These are phyloP conservation scores for Uropetala carovei DNA, from an alignment of 2,888 invertebrate genomes.

Conservation along the genomic window DNA sequence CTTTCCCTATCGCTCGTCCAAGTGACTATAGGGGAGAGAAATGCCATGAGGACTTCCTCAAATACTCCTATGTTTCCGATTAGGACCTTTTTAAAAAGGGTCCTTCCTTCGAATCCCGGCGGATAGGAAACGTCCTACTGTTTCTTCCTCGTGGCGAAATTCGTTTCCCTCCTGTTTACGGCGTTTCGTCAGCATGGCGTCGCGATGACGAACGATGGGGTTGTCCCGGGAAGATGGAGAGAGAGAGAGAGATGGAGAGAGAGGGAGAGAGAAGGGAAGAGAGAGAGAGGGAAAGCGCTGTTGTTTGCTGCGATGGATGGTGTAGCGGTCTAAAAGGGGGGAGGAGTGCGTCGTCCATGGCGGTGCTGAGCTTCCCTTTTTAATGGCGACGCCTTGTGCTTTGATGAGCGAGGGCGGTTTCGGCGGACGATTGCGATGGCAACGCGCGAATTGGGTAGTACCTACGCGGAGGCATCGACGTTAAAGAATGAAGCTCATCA, in stretches of 20 bases:
- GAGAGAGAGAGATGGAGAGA: neutral
- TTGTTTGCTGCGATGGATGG: too few relatives aligned
- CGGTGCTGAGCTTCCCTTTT: constrained; percentile 11
- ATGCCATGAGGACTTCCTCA: neutral
- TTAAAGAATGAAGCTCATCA: constrained; percentile 26
- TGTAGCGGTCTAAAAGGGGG: too few relatives aligned
- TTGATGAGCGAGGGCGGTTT: constrained; percentile 28
- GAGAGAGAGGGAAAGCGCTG: neutral
- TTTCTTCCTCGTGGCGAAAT: neutral
- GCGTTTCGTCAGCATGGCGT: neutral
- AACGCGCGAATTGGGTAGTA: too few relatives aligned
- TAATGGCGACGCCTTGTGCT: constrained; percentile 63
- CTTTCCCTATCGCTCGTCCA: constrained; percentile 17
- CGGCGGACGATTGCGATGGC: too few relatives aligned
- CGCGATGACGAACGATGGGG: neutral
- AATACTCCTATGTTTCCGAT: neutral
- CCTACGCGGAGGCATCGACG: too few relatives aligned
- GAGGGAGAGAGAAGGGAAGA: neutral
- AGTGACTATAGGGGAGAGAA: neutral
- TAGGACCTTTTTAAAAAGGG: neutral
- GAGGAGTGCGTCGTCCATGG: too few relatives aligned
- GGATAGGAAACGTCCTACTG: neutral
- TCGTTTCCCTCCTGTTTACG: neutral
- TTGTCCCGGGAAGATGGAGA: neutral
- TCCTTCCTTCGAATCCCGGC: neutral